Evolutionary conservation across 1,140 invertebrate genomes (phyloP), one percentile per base, ranked within the genome.

Genomic region (Danaus plexippus): DNA sequence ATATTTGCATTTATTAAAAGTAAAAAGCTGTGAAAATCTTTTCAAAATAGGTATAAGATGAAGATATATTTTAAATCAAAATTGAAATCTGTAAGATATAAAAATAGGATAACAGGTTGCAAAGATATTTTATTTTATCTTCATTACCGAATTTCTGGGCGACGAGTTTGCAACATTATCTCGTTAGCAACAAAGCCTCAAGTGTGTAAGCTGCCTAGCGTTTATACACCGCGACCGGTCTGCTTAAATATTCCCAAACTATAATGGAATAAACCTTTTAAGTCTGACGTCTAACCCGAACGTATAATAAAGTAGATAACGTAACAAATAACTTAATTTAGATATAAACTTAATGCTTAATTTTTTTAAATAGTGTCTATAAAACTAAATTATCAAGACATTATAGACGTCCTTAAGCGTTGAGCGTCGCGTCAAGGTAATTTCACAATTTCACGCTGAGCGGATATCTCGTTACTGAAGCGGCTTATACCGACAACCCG

Each of bases 371-470:
- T 55, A 22, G 54, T 43, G 55, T 40, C 11, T 43, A 11, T 15
- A 53, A 58, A 15, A 18, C 40, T 47, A 54, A 59, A 59, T 55
- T 54, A 64, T 64, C 58, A 64, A 59, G 57, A 60, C 54, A 64
- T 64, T 50, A 64, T 56, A 48, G 47, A 60, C n/a, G 47, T 56
- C 53, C 57, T 59, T 57, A 66, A 57, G 44, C 54, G 44, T 57
- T 57, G 18, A 53, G 51, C 53, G 54, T 57, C 52, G 55, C 64
- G 61, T 73, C 73, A 73, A 69, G 74, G 77, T 73, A 81, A 82
- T 82, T 82, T 82, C 67, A 80, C 77, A 84, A 86, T 86, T 86
- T 84, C 83, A 86, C 80, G 83, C 70, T 75, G 71, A 75, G 32
- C 71, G 77, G 73, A 80, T 70, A 81, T 77, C 78, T 82, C 74